A percentile compares a stretch with the other conserved stretches of the same genome.
Conservation (phyloP, 2,113 vertebrate species). For the Galeopterus variegatus region DNA sequence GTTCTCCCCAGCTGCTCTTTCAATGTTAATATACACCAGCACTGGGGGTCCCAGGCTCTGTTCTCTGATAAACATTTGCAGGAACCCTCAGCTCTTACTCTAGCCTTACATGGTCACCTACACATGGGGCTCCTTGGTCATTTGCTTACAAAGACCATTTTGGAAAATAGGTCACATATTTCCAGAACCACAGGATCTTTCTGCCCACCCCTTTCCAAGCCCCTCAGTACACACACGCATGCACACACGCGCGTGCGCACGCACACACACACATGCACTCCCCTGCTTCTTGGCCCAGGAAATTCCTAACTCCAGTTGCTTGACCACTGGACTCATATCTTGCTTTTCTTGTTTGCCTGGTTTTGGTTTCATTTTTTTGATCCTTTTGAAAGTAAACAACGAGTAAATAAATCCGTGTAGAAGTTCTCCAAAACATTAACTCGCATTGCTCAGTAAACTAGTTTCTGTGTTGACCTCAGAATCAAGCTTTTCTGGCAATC, state of each 20-base stretch:
- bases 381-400: slow-evolving; percentile 54
- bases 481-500: background rate
- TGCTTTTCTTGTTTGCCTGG: slow-evolving; percentile 23
- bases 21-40: accelerated
- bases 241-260: no score
- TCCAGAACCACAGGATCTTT: background rate
- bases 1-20: background rate
- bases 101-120: background rate
- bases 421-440: background rate
- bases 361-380: slow-evolving; percentile 38
- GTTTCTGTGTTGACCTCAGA: background rate
- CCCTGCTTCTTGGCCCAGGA: background rate
- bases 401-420: background rate
- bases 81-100: background rate
- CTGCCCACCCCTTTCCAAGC: background rate
- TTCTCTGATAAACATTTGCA: background rate
- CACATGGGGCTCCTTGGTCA: background rate
- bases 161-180: background rate
- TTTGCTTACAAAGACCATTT: background rate
- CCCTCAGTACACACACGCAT: background rate
- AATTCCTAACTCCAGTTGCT: background rate
- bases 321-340: background rate
- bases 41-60: background rate
- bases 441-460: background rate
- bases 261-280: background rate